Conservation (phyloP, 2,113 vertebrate genomes). For the pig (Sus scrofa) region T2T-Sscrofa CM000819.6:141594001-141594500, state of each 20-base stretch:
- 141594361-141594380: conserved; percentile 55
- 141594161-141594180: conserved; percentile 38
- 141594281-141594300: conserved; percentile 62
- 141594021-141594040: conserved; percentile 52
- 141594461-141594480: background rate
- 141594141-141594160: background rate
- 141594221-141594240: conserved; percentile 77
- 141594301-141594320: conserved; percentile 70
- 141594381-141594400: conserved; percentile 44
- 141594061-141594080: conserved; percentile 49
- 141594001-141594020: conserved; percentile 69
- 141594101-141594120: conserved; percentile 47
- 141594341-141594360: conserved; percentile 63
- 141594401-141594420: conserved; percentile 14
- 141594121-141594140: conserved; percentile 41
- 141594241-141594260: conserved; percentile 68
- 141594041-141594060: conserved; percentile 77
- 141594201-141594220: conserved; percentile 72
- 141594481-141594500: background rate
- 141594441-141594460: background rate
- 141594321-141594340: conserved; percentile 34
- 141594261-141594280: conserved; percentile 15
- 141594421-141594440: background rate
- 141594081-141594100: conserved; percentile 42
- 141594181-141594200: conserved; percentile 48